These are phyloP conservation scores for Girardia tigrina DNA, from an alignment of 2,888 invertebrate species.

Conservation along the genomic window DNA sequence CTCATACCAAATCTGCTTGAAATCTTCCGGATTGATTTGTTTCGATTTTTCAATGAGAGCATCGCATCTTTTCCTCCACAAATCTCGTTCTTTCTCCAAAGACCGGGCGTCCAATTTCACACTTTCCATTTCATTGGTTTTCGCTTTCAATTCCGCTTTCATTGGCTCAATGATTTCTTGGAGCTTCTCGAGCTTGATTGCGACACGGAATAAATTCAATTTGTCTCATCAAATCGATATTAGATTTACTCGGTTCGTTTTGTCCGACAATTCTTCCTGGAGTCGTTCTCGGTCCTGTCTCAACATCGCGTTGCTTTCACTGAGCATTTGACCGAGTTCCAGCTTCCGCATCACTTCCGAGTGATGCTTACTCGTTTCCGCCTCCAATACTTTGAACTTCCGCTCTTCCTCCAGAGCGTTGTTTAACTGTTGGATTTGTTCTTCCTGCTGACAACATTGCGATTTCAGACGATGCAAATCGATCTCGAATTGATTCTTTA, in stretches of 20 bases:
- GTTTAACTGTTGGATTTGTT: background rate
- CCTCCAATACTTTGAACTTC: background rate
- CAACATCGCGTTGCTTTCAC: background rate
- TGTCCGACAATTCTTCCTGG: background rate
- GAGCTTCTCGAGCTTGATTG: background rate
- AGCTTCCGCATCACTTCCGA: background rate
- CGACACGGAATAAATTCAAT: too few species aligned
- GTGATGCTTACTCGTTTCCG: background rate
- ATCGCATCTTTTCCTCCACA: conserved; percentile 2
- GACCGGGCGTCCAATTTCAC: background rate
- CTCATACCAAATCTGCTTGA: background rate
- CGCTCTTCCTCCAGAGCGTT: background rate
- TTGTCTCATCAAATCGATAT: too few species aligned
- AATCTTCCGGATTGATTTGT: background rate
- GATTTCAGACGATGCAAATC: background rate
- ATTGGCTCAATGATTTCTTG: conserved; percentile 32
- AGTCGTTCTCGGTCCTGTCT: background rate
- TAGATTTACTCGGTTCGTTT: background rate
- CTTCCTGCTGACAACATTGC: background rate
- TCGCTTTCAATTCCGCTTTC: conserved; percentile 29
- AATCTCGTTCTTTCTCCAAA: background rate
- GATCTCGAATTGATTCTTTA: background rate
- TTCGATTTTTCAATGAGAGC: background rate
- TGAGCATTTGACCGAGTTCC: background rate
- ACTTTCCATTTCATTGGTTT: conserved; percentile 10